Conservation (phyloP, 2,113 vertebrate genomes). For the Orthonyx spaldingii region DNA sequence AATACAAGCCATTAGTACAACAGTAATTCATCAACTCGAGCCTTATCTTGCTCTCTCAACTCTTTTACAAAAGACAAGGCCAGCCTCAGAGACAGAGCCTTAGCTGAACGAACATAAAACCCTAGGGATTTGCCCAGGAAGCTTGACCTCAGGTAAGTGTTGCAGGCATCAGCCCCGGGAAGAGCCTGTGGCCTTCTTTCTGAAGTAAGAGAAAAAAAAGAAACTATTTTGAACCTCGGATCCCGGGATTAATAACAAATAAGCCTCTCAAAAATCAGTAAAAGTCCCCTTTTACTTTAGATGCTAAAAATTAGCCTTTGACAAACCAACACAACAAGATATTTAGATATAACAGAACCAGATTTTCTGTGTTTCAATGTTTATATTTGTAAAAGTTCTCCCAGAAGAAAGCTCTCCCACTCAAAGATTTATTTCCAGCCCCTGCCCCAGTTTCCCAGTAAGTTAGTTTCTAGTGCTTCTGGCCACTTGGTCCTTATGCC, state of each 20-base stretch:
- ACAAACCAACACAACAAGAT: background rate
- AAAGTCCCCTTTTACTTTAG: background rate
- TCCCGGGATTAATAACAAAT: background rate
- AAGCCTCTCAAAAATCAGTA: background rate
- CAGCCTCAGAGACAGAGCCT: background rate
- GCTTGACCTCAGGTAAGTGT: background rate
- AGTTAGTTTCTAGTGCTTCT: background rate
- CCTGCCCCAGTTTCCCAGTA: background rate
- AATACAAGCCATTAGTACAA: background rate
- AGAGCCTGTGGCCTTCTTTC: background rate
- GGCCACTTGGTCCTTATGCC: background rate
- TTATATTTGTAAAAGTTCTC: background rate
- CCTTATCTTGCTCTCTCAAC: background rate
- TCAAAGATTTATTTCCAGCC: background rate
- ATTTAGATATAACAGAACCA: background rate
- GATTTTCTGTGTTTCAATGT: background rate
- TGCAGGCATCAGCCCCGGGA: background rate
- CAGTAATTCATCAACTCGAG: background rate
- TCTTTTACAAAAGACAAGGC: background rate
- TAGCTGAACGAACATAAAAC: background rate
- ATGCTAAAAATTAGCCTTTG: background rate
- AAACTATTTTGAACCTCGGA: background rate
- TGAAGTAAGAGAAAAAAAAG: background rate
- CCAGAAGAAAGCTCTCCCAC: background rate
- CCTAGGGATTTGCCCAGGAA: background rate